A percentile compares a stretch with the other conserved stretches of the same genome.
Evolutionary conservation across 1,140 invertebrate genomes (phyloP).

Genomic region (Camponotus floridanus): DNA sequence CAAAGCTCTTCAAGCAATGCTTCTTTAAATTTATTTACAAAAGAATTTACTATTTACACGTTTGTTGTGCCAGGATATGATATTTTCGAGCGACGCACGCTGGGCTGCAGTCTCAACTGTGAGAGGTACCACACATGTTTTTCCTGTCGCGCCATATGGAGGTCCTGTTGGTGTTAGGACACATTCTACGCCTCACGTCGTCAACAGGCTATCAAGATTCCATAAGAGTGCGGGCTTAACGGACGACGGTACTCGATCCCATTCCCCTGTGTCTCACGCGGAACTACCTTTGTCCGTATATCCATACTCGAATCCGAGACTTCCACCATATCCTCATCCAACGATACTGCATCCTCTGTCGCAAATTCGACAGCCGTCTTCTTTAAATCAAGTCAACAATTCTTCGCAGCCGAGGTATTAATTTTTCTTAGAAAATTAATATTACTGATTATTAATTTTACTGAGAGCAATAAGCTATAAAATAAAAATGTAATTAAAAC

Average conservation of each 20-base stretch:
- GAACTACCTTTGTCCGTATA: conserved; percentile 87
- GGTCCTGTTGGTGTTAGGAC: conserved; percentile 96
- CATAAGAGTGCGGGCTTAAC: conserved; percentile 97
- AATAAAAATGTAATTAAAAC: conserved; percentile 9
- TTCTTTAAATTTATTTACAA: background rate
- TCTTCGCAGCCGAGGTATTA: conserved; percentile 86
- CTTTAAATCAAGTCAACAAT: conserved; percentile 85
- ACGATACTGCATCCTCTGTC: conserved; percentile 92
- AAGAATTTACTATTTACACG: background rate
- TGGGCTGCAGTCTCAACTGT: conserved; percentile 98
- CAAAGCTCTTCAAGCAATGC: background rate
- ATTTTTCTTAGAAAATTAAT: background rate
- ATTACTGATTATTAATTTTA: conserved; percentile 30
- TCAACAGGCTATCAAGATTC: conserved; percentile 97
- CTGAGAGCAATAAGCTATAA: background rate
- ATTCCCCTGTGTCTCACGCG: conserved; percentile 90
- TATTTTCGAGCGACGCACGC: conserved; percentile 96
- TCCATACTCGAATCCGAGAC: conserved; percentile 94
- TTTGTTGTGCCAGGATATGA: conserved; percentile 90
- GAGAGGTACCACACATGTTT: conserved; percentile 98
- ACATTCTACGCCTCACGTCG: conserved; percentile 96
- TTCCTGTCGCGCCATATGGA: conserved; percentile 98
- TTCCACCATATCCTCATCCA: conserved; percentile 96
- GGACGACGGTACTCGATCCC: conserved; percentile 89
- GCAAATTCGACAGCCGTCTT: conserved; percentile 93